phyloP scores from a whole-genome alignment of 64 coral and sea anemone genomes.

The Cladopsammia gracilis region DNA sequence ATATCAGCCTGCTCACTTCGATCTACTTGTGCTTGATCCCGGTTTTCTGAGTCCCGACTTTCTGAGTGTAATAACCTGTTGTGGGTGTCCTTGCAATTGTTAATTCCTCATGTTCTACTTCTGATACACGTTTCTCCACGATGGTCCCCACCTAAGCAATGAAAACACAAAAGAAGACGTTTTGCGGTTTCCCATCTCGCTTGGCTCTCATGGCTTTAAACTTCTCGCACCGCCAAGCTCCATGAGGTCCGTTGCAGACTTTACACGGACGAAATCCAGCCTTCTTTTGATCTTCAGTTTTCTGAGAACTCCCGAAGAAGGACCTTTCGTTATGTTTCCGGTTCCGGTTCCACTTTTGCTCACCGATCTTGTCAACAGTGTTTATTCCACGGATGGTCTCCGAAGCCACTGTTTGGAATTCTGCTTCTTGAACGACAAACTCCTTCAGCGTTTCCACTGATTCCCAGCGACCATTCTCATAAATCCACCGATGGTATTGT shows the following conservation, averaged over 20 bases:
- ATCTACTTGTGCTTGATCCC: neutral
- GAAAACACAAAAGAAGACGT: conserved; percentile 8
- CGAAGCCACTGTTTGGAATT: no score
- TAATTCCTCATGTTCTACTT: neutral
- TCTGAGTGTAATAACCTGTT: neutral
- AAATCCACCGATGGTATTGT: neutral
- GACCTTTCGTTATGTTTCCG: no score
- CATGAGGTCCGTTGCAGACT: conserved; percentile 14
- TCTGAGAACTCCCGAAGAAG: neutral
- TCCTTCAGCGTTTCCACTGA: neutral
- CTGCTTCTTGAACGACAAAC: no score
- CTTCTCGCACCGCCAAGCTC: conserved; percentile 21
- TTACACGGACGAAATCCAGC: neutral
- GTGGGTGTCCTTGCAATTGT: neutral
- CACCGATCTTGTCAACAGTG: no score
- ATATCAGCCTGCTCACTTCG: neutral
- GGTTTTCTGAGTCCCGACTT: no score
- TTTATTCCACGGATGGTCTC: no score
- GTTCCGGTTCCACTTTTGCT: no score
- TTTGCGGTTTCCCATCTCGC: conserved; percentile 48
- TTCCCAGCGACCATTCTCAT: neutral
- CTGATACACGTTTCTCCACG: neutral
- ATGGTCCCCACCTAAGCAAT: conserved; percentile 14
- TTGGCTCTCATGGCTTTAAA: conserved; percentile 17
- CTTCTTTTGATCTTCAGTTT: neutral